These are phyloP conservation scores for Galemys pyrenaicus DNA, from an alignment of 2,113 vertebrate species.

Conservation along the genomic window DNA sequence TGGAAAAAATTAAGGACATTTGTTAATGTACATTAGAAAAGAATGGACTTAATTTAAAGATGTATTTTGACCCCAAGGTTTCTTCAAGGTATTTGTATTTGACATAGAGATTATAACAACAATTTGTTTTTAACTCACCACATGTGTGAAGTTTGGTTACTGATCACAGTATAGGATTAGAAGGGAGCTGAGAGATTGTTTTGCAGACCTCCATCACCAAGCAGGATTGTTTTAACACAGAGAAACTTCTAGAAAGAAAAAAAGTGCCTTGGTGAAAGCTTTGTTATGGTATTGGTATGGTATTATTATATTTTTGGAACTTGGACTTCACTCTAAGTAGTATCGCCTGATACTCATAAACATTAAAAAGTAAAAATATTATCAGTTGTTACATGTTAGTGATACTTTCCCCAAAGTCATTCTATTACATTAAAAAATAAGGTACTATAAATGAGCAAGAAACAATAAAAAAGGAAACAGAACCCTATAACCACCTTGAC, in stretches of 20 bases:
- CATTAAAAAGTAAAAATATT: not conserved
- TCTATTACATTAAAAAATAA: not conserved
- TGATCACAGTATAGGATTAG: not conserved
- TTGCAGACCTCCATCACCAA: not conserved
- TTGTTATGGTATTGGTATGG: not conserved
- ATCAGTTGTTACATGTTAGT: not conserved
- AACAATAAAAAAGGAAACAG: not conserved
- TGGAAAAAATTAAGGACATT: not conserved
- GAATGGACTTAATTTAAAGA: not conserved
- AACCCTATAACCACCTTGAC: not conserved
- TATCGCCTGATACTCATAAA: not conserved
- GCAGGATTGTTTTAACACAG: not conserved
- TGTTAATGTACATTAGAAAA: not conserved
- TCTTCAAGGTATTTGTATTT: not conserved
- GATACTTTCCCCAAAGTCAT: not conserved
- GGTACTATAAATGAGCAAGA: not conserved
- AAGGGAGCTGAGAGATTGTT: not conserved
- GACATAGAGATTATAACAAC: not conserved
- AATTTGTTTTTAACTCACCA: not conserved
- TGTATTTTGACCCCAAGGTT: not conserved
- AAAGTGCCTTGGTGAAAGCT: not conserved
- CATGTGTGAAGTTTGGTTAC: not conserved
- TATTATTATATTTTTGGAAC: not conserved
- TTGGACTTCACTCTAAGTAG: not conserved
- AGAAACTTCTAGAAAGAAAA: not conserved